phyloP scores from a whole-genome alignment of 2,797 vertebrate genomes.

The Leucoraja ocellata region DNA sequence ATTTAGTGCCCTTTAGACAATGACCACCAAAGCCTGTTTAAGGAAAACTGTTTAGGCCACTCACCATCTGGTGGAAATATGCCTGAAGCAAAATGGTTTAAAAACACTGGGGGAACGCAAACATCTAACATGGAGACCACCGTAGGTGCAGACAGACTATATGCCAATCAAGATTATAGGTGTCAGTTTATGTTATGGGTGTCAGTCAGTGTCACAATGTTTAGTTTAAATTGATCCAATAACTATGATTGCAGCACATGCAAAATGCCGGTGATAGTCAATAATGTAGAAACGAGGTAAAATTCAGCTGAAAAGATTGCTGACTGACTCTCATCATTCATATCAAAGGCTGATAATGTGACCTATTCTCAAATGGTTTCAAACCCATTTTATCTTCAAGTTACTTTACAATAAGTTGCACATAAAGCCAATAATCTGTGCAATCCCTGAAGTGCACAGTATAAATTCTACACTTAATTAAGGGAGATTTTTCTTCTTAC shows the following conservation, averaged over 20 bases:
- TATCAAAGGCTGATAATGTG: background rate
- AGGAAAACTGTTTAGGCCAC: background rate
- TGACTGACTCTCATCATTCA: background rate
- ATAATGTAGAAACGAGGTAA: background rate
- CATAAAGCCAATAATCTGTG: background rate
- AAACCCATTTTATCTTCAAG: background rate
- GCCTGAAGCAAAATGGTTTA: background rate
- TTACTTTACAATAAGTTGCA: slow-evolving; percentile 7
- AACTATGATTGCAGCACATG: background rate
- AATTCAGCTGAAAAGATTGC: background rate
- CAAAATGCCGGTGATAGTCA: background rate
- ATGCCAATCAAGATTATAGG: background rate
- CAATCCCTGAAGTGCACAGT: background rate
- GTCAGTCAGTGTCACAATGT: background rate
- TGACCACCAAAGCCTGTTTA: background rate
- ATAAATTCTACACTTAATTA: background rate
- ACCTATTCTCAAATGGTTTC: background rate
- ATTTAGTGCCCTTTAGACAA: background rate
- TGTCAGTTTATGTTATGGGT: background rate
- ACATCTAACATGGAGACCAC: background rate
- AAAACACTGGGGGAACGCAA: background rate
- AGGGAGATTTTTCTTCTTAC: background rate
- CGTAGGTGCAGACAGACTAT: background rate
- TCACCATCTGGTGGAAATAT: background rate
- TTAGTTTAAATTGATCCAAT: slow-evolving; percentile 12